phyloP scores from a whole-genome alignment of 2,888 invertebrate genomes.

The Osedax frankpressi region DNA sequence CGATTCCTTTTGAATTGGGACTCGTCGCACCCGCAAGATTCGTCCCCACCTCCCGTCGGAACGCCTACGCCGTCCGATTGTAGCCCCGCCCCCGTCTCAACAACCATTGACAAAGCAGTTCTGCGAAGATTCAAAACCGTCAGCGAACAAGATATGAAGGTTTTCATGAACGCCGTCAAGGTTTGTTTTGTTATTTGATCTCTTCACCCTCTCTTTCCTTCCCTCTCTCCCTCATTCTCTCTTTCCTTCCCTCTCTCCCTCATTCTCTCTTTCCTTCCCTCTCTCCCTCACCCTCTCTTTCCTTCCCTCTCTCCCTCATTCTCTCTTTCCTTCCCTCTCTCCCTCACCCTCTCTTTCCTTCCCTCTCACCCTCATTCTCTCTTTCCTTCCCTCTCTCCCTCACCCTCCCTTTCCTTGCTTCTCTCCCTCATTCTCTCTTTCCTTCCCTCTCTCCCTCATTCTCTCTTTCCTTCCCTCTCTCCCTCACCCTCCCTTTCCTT shows the following conservation, averaged over 20 bases:
- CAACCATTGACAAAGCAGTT: too few species aligned
- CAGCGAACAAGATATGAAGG: too few species aligned
- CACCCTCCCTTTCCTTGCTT: not conserved
- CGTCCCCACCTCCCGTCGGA: too few species aligned
- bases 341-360: not conserved
- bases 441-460: not conserved
- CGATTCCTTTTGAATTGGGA: not conserved
- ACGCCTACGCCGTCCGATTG: too few species aligned
- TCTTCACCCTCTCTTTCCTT: not conserved
- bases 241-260: not conserved
- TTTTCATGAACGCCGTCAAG: too few species aligned
- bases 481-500: not conserved
- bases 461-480: not conserved
- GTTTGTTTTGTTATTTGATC: too few species aligned
- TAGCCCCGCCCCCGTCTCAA: too few species aligned
- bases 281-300: not conserved
- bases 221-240: not conserved
- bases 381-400: not conserved
- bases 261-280: not conserved
- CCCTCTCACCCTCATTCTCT: not conserved
- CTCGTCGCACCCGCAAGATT: too few species aligned
- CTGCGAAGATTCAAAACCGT: too few species aligned
- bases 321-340: not conserved
- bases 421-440: not conserved
- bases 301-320: not conserved